Evolutionary conservation across 2,888 invertebrate species (phyloP).

Genomic region (Scaptomyza tumidula): DNA sequence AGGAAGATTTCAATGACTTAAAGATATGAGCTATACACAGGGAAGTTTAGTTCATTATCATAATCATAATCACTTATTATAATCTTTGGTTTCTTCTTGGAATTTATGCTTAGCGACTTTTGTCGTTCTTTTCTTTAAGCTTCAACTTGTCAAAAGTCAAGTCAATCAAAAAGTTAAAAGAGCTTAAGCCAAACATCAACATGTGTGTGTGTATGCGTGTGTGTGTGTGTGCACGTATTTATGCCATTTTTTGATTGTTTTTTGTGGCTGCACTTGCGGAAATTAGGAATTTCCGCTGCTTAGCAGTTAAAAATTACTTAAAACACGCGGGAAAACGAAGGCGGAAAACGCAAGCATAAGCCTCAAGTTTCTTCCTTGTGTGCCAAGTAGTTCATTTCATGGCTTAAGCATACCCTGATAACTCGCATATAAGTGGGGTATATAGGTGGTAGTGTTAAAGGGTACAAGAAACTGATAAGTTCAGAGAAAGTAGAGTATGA

Average conservation of each 20-base stretch:
- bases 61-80: too few species aligned
- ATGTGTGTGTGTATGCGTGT: constrained; percentile 9
- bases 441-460: neutral
- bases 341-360: constrained; percentile 32
- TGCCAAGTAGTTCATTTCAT: constrained; percentile 32
- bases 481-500: too few species aligned
- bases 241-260: constrained; percentile 2
- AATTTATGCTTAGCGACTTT: constrained; percentile 6
- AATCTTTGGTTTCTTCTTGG: too few species aligned
- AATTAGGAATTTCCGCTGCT: constrained; percentile 77
- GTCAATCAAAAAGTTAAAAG: constrained; percentile 39
- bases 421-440: neutral
- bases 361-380: constrained; percentile 22
- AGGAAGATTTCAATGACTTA: too few species aligned
- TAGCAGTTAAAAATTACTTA: constrained; percentile 68
- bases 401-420: constrained; percentile 3
- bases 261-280: constrained; percentile 58
- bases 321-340: constrained; percentile 45
- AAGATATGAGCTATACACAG: too few species aligned
- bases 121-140: neutral
- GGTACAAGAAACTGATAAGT: neutral
- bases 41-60: too few species aligned
- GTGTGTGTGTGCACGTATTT: constrained; percentile 1
- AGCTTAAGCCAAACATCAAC: constrained; percentile 10
- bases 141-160: constrained; percentile 20